Base-by-base conservation (phyloP, 2,888 invertebrate species). In the Tetragonula carbonaria region DNA sequence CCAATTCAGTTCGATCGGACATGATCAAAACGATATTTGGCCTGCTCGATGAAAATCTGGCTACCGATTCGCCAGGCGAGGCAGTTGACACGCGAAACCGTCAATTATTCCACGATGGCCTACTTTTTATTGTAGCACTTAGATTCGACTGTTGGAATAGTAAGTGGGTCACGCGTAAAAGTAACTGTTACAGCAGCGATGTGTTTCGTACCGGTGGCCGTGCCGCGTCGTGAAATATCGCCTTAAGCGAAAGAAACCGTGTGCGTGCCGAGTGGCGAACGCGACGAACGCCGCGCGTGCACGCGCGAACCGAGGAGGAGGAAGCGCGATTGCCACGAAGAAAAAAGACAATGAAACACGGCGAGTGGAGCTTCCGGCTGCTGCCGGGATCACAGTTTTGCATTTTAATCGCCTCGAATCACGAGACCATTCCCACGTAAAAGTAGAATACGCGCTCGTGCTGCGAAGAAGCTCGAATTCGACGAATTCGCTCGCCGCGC, bases 101-200 rank as follows among this genome's bases (percentile, higher is more conserved):
- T 55, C 75, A 68, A 83, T 74, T 79, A 85, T 84, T 87, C 85
- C 82, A 73, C 75, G 62, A 70, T 72, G 89, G 82, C 87, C 89
- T 68, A 87, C 82, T 89, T 89, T 77, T 80, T 85, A 81, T 82
- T 38, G 80, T 76, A 72, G 75, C 74, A 78, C 80, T 90, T 85
- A 88, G 89, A 90, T 89, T 87, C 82, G 87, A 87, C 82, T 85
- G 84, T 78, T 85, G 66, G 88, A 85, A 90, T 81, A 88, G 86
- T 78, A 90, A 90, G 88, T 88, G 86, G 90, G 89, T 88, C 89
- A 89, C 68, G 86, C 88, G 89, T 90, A 87, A 90, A 90, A 90
- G 90, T 88, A 90, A 88, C 89, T 90, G 89, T 90, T 90, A 89
- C 88, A 71, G 86, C 86, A 87, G 84, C 83, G 80, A 85, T 86